A percentile compares a stretch with the other conserved stretches of the same genome.
phyloP scores from a whole-genome alignment of 2,113 vertebrate species.

The Trichechus manatus region DNA sequence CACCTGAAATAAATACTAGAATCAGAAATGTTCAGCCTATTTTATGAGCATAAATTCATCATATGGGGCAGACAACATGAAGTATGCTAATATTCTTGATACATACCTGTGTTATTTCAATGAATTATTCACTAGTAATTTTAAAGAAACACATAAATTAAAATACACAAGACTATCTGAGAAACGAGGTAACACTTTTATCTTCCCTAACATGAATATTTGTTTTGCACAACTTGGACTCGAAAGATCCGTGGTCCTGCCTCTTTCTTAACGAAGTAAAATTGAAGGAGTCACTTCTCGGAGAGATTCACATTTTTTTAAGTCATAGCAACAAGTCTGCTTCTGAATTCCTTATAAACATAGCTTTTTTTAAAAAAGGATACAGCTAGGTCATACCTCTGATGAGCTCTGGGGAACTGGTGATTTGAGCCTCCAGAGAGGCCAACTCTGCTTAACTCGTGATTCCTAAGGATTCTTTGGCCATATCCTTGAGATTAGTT shows the following conservation, averaged over 20 bases:
- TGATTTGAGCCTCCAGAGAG: no score
- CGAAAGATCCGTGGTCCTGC: not conserved
- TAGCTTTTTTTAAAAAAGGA: fast-evolving
- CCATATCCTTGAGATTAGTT: not conserved
- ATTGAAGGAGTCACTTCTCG: not conserved
- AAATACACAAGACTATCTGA: not conserved
- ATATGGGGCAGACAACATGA: not conserved
- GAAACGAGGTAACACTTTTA: not conserved
- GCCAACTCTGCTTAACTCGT: not conserved
- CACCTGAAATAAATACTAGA: not conserved
- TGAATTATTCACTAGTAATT: not conserved
- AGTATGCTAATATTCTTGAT: not conserved
- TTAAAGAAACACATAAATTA: not conserved
- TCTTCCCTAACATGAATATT: not conserved
- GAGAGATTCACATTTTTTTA: not conserved
- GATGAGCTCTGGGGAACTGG: not conserved
- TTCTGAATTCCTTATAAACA: not conserved
- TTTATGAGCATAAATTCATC: not conserved
- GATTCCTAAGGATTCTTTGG: not conserved
- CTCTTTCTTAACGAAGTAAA: not conserved
- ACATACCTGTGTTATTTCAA: not conserved
- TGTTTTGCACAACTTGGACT: not conserved
- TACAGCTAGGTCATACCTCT: not conserved
- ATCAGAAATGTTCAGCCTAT: not conserved
- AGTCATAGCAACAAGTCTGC: not conserved